These are phyloP conservation scores for Adelognathus sp. DNA, from an alignment of 2,888 invertebrate genomes.

Conservation along the genomic window DNA sequence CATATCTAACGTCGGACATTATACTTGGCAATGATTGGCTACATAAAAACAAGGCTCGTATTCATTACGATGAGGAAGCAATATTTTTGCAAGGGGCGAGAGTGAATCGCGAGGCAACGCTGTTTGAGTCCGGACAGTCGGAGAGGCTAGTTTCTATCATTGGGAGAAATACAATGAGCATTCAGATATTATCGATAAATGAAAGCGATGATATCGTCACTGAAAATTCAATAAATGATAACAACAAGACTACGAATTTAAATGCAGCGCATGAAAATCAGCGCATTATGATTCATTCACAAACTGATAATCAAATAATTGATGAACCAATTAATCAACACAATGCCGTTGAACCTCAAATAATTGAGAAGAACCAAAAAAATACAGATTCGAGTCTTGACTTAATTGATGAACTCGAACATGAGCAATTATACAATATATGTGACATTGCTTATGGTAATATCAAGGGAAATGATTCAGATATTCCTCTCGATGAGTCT, in stretches of 20 bases:
- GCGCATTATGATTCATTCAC: neutral
- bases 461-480: neutral
- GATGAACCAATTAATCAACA: neutral
- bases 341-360: neutral
- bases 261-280: neutral
- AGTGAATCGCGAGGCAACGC: constrained; percentile 14
- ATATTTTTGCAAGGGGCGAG: neutral
- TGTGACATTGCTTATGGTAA: neutral
- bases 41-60: neutral
- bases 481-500: neutral
- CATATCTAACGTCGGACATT: constrained; percentile 18
- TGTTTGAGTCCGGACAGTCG: neutral
- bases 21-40: constrained; percentile 45
- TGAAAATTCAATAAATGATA: neutral
- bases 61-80: constrained; percentile 22
- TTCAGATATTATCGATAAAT: neutral
- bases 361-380: neutral
- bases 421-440: neutral
- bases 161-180: neutral
- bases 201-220: neutral
- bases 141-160: neutral
- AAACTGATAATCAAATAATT: neutral
- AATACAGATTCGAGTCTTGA: neutral
- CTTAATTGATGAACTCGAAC: neutral
- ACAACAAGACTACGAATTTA: neutral